A percentile compares a stretch with the other conserved stretches of the same genome.
Conservation (phyloP, 2,888 invertebrate species). For the Auanema freiburgensis region DNA sequence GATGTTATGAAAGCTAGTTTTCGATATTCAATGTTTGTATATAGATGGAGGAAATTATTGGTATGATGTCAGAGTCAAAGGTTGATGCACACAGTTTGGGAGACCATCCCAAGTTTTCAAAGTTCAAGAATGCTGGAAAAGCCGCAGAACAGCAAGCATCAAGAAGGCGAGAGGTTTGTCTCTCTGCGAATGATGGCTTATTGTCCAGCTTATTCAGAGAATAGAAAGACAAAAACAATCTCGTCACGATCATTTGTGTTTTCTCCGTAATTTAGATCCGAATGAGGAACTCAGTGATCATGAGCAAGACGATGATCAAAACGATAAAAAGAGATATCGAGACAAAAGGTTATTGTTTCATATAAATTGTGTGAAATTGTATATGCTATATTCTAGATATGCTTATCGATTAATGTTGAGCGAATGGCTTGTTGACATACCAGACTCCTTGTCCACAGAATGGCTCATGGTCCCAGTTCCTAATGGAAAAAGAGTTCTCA, state of each 20-base stretch:
- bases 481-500: conserved; percentile 79
- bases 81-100: conserved; percentile 37
- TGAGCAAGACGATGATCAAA: too few relatives aligned
- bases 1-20: neutral
- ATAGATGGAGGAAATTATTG: conserved; percentile 22
- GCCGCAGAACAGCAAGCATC: conserved; percentile 47
- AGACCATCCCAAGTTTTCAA: conserved; percentile 45
- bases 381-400: conserved; percentile 32
- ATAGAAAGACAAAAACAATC: conserved; percentile 1
- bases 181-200: too few relatives aligned
- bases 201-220: neutral
- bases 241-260: conserved; percentile 2
- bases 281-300: neutral
- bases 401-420: conserved; percentile 76
- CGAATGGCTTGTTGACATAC: conserved; percentile 88
- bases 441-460: conserved; percentile 68
- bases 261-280: neutral
- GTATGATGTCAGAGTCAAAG: conserved; percentile 23
- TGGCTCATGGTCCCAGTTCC: conserved; percentile 76
- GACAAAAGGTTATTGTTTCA: neutral
- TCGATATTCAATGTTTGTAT: neutral
- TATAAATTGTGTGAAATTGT: too few relatives aligned
- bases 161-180: conserved; percentile 39
- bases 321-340: too few relatives aligned
- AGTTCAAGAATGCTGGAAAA: conserved; percentile 40